These are phyloP conservation scores for Castor canadensis DNA, from an alignment of 2,113 vertebrate species.

Conservation along the genomic window DNA sequence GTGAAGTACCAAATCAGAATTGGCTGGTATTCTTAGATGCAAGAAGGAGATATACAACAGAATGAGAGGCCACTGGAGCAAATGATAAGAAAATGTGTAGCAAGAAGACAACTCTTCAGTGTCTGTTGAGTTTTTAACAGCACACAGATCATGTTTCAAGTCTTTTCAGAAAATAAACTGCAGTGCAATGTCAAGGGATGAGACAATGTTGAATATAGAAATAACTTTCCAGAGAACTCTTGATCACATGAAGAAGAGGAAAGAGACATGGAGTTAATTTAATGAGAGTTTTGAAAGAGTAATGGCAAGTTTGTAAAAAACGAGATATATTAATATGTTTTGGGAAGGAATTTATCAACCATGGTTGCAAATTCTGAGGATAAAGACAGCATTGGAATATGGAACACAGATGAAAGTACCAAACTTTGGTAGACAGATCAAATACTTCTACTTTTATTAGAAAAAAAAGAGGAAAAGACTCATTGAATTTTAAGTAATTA, in stretches of 20 bases:
- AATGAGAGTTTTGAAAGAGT: background rate
- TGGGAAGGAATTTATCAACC: background rate
- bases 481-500: background rate
- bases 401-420: background rate
- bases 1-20: background rate
- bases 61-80: background rate
- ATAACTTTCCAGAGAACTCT: background rate
- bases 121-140: background rate
- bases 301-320: too few relatives aligned
- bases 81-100: background rate
- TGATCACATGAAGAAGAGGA: background rate
- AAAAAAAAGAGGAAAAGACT: background rate
- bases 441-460: background rate
- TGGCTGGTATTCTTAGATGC: background rate
- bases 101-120: background rate
- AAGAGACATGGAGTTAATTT: background rate
- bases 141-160: background rate
- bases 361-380: background rate
- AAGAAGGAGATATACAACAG: background rate
- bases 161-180: background rate
- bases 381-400: background rate
- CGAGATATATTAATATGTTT: background rate
- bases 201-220: background rate
- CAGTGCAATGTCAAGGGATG: background rate
- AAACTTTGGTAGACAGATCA: background rate